Conservation (phyloP, 2,888 invertebrate species). For the Theodoxus fluviatilis region DNA sequence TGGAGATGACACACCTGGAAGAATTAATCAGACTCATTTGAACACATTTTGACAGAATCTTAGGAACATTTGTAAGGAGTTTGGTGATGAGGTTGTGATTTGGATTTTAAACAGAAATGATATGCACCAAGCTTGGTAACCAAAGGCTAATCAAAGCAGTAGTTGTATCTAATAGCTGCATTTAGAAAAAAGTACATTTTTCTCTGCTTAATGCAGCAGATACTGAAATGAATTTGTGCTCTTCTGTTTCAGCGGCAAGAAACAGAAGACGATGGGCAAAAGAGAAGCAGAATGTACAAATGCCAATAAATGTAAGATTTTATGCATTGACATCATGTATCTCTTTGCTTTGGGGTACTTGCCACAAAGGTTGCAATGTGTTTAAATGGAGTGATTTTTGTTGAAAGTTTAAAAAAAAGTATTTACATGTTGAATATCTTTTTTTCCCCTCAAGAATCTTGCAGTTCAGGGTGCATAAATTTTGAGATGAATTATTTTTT, state of each 20-base stretch:
- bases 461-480: too few species aligned
- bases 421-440: background rate
- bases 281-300: slow-evolving; percentile 20
- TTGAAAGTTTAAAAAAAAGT: background rate
- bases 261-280: slow-evolving; percentile 33
- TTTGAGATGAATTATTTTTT: too few species aligned
- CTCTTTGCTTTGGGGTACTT: background rate
- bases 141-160: background rate
- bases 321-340: background rate
- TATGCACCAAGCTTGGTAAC: background rate
- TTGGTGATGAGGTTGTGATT: too few species aligned
- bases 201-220: background rate
- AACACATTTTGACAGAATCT: too few species aligned
- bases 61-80: too few species aligned
- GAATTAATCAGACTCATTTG: too few species aligned
- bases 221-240: slow-evolving; percentile 6
- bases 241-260: slow-evolving; percentile 27
- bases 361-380: background rate
- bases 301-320: slow-evolving; percentile 33
- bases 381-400: background rate
- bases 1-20: too few species aligned
- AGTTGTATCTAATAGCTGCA: background rate
- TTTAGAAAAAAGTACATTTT: background rate
- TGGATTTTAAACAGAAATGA: background rate
- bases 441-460: background rate